These are phyloP conservation scores for Crocuta crocuta DNA, from an alignment of 2,113 vertebrate species.

Conservation along the genomic window DNA sequence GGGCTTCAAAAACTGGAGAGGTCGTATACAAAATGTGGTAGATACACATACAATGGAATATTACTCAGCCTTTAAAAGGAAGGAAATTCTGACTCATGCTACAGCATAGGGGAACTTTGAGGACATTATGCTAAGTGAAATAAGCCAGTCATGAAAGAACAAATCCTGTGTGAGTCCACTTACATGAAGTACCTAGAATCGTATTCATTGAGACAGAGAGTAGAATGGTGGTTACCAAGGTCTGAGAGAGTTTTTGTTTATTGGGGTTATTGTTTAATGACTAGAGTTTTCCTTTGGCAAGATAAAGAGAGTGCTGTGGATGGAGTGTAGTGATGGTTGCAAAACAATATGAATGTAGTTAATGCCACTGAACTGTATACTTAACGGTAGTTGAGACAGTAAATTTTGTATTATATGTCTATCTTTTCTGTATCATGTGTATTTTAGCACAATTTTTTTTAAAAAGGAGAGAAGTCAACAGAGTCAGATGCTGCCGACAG, in stretches of 20 bases:
- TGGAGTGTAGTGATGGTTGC: not conserved
- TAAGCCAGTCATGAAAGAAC: not conserved
- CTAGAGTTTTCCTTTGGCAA: not conserved
- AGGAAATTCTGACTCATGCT: not conserved
- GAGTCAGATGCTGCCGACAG: not conserved
- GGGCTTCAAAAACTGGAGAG: not conserved
- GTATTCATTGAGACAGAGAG: not conserved
- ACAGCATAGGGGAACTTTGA: not conserved
- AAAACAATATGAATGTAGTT: not conserved
- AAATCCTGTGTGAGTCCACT: not conserved
- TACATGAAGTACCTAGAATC: not conserved
- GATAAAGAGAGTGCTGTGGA: not conserved
- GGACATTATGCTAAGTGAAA: not conserved
- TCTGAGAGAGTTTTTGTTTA: no score
- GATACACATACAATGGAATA: not conserved
- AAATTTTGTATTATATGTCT: not conserved
- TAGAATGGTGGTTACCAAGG: not conserved
- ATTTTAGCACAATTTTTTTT: not conserved
- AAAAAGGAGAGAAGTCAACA: not conserved
- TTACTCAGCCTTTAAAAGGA: not conserved
- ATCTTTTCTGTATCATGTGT: not conserved
- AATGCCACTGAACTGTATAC: not conserved
- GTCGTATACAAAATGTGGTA: not conserved
- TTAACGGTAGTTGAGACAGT: not conserved
- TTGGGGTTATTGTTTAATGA: not conserved